Conservation (phyloP, 2,113 vertebrate genomes). For the Budorcas taxicolor region DNA sequence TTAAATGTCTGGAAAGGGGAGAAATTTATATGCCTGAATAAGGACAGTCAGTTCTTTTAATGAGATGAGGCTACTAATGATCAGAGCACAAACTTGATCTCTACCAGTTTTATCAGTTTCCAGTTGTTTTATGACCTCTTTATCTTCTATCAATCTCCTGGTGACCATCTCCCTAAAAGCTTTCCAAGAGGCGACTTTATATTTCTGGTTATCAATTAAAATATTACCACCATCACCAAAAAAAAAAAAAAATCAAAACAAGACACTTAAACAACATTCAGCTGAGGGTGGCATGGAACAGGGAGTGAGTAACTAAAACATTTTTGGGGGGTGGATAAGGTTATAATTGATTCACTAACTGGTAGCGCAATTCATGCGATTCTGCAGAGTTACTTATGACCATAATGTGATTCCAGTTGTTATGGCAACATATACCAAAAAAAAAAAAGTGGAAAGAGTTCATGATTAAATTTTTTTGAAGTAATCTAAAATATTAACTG, state of each 20-base stretch:
- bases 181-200: not conserved
- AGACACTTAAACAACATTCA: not conserved
- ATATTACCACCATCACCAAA: not conserved
- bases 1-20: not conserved
- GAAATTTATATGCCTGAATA: not conserved
- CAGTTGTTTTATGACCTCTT: not conserved
- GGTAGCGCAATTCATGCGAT: not conserved
- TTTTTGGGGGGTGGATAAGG: not conserved
- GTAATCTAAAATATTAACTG: conserved; percentile 45
- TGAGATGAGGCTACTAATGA: not conserved
- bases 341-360: conserved; percentile 1
- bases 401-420: conserved; percentile 47
- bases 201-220: not conserved
- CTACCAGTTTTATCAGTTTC: not conserved
- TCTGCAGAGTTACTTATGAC: conserved; percentile 16
- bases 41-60: not conserved
- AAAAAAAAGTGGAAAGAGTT: not conserved
- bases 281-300: not conserved
- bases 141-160: not conserved
- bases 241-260: not conserved
- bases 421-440: conserved; percentile 39
- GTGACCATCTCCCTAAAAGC: not conserved
- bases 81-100: not conserved
- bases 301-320: not conserved
- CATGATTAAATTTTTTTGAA: conserved; percentile 41